Evolutionary conservation across 2,113 vertebrate genomes (phyloP), one percentile per base, ranked within the genome.

Genomic region (Prinia subflava): DNA sequence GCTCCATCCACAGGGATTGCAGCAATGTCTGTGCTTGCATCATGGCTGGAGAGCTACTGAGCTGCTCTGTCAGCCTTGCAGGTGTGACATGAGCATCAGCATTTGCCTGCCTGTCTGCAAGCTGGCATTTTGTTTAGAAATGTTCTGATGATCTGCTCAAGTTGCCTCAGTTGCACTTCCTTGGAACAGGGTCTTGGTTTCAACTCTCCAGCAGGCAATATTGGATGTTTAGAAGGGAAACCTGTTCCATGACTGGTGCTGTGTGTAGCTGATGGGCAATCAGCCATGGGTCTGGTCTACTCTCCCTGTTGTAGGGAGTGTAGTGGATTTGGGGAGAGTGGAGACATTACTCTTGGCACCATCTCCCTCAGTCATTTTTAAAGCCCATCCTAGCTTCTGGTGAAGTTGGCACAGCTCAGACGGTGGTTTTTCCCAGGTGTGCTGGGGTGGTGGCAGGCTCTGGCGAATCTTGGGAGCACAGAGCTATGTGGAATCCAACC

Each of bases 81-180:
- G 62, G 31, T 20, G 4, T 11, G 21, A n/a, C 33, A n/a, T 13
- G 20, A 53, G 27, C 52, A 8, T 12, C 57, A 78, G 49, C 16
- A 35, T 49, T n/a, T 46, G 42, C 68, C 42, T 49, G 46, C 33
- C 47, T 1, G 0, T 2, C n/a, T 53, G 44, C 0, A 0, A 21
- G 27, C 57, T 46, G 39, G 24, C n/a, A 7, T 24, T 91, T 74
- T 3, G 1, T 47, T 87, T 62, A 56, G 74, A 92, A 84, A 57
- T 0, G 1, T 21, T 6, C n/a, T 39, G 50, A n/a, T 56, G 44
- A 17, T 41, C 63, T 69, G 21, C 57, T 89, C 39, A 49, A 33
- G 31, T 28, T 56, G 78, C 60, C 31, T 74, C 55, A 33, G 39
- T 37, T 50, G 33, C 44, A 15, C 4, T 80, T 41, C 59, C n/a